Base-by-base conservation (phyloP, 37 sponge, comb jelly and placozoan genomes). In the Geodia barretti region DNA sequence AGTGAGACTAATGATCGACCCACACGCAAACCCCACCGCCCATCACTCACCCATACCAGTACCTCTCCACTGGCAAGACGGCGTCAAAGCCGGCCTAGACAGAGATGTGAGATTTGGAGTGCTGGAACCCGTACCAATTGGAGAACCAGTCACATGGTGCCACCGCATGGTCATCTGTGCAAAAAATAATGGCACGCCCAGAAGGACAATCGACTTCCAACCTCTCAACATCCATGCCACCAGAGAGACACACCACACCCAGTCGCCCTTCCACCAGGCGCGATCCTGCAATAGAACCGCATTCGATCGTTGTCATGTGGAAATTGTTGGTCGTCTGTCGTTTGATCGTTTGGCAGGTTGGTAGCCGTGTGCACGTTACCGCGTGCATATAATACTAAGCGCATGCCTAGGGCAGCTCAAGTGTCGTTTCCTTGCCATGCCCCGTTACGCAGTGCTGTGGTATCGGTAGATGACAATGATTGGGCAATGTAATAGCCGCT, bases 1-100 rank as follows among this genome's bases (percentile, higher is more conserved):
- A 60, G 68, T 75, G 84, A 28, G 81, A 68, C 60, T 84, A 11
- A 76, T 76, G 70, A 68, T 84, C 38, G 77, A 75, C 40, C 84
- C 84, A 69, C 58, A 76, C 1, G 84, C 84, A 25, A 84, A 68
- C 25, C 83, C 84, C 39, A 75, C 77, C 47, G 77, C 84, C 60
- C 81, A 70, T 38, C 81, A 80, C 66, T 76, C 72, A 68, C 77
- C 84, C 43, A 82, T 73, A 31, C 83, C 83, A 38, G 73, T 81
- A 39, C 82, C 82, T 41, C 62, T 81, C 39, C 82, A 81, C 30
- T 81, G 82, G 82, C 82, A 81, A 34, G 82, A 81, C 3, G 82
- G 60, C 1, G 82, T 81, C 64, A 81, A 72, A 30, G 71, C 71
- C 24, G 80, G 80, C 68, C 68, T 78, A 66, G 79, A 68, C 70